Percentiles rank a stretch among this genome's conserved stretches.
These are phyloP conservation scores for Rattus norvegicus DNA, from an alignment of 2,113 vertebrate genomes.

Conservation along the genomic window DNA sequence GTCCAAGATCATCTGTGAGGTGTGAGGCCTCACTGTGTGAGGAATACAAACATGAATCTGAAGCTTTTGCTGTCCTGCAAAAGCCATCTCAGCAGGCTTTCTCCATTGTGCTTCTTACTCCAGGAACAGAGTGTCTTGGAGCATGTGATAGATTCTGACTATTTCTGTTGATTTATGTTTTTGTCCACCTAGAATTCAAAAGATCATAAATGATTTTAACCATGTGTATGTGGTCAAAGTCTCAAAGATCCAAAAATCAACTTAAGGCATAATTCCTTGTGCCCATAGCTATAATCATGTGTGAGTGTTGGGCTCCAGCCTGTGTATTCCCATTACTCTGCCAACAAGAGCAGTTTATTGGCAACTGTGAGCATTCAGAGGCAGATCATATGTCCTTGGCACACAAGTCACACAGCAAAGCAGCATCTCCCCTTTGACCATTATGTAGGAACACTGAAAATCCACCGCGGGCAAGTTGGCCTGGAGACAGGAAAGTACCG, in stretches of 20 bases:
- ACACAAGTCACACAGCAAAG: conserved; percentile 79
- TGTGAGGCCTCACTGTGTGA: not conserved
- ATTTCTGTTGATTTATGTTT: not conserved
- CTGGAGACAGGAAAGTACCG: conserved; percentile 74
- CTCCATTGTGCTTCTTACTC: not conserved
- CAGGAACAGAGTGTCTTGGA: not conserved
- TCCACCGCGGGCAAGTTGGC: conserved; percentile 80
- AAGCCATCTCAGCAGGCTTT: conserved; percentile 12
- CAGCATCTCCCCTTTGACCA: conserved; percentile 57
- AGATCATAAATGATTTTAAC: conserved; percentile 51
- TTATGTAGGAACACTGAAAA: conserved; percentile 72
- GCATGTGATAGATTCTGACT: not conserved
- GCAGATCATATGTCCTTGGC: conserved; percentile 87
- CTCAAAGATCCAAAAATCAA: not conserved
- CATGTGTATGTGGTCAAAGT: not conserved
- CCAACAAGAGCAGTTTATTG: conserved; percentile 86
- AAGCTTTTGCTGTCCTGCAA: not conserved
- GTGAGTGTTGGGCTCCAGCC: conserved; percentile 69
- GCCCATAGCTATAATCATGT: conserved; percentile 69
- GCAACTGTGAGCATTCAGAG: conserved; percentile 86
- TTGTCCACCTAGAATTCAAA: conserved; percentile 44
- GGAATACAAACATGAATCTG: not conserved
- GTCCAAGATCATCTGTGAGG: not conserved
- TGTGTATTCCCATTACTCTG: conserved; percentile 78
- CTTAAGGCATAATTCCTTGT: conserved; percentile 65